Base-by-base conservation (phyloP, 2,113 vertebrate genomes). In the Bujurquina vittata region DNA sequence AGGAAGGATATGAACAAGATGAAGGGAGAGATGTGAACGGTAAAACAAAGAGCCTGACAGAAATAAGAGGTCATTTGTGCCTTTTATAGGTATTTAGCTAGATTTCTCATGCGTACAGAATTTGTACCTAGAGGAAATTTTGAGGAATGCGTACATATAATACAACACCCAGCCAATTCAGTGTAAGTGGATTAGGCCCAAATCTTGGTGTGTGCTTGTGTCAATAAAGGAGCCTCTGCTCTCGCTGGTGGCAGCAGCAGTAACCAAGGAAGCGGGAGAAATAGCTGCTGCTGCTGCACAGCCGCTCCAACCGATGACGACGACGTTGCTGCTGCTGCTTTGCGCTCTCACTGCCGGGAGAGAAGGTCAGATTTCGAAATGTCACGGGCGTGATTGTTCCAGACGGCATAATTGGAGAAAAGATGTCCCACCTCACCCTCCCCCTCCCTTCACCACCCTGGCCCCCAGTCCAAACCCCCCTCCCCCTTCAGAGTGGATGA, bases 311-410 rank as follows among this genome's bases (percentile, higher is more conserved):
- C 46, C 26, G 2, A 29, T 31, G 67, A 54, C 17, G 26, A 46
- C 26, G 35, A 17, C 65, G 20, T 18, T 7, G 20, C 33, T 2
- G 81, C 62, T 79, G 61, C 77, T 80, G 63, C 77, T 85, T 76
- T 58, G 75, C 3, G 74, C 87, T 84, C 37, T 17, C 90, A 85
- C 63, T 84, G 67, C 86, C 90, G 87, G 89, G 92, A 90, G 92
- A 95, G 94, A 96, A 96, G 95, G 95, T 96, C 95, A 96, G 90
- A 92, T 93, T 94, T 89, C 85, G 85, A 95, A 96, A 96, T 96
- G 95, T 95, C 95, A 96, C 92, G 72, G 93, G 80, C 93, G 88
- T 95, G 94, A 95, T 95, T 94, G 93, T 95, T 93, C 93, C 94
- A 95, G 94, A 95, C 94, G 90, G 94, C 90, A 94, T 95, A 95